Evolutionary conservation across 1,140 invertebrate genomes (phyloP), one percentile per base, ranked within the genome.

Genomic region (Zaprionus capensis): DNA sequence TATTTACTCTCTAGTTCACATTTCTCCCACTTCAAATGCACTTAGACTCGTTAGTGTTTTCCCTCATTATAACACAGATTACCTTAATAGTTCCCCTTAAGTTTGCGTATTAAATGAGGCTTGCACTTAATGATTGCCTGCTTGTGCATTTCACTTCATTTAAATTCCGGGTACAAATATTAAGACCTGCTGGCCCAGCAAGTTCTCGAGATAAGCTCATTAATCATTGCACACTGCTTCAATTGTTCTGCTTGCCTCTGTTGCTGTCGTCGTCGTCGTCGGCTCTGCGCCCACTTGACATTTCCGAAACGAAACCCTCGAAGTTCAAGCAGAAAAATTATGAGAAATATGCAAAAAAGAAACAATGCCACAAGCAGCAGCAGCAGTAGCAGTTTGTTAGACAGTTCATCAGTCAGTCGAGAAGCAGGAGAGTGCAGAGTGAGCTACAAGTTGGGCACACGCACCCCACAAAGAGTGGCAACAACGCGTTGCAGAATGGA

Each of bases 271-370:
- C 15, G 4, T n/a, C 12, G 2, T 12, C 4, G 11, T 36, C 12
- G 11, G 4, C 12, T 15, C 38, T 46, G n/a, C n/a, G 61, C 24
- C 55, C 67, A 36, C 73, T 76, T 76, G 68, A 76, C 73, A 71
- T 71, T 76, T 76, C 15, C 68, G 51, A 64, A 57, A 64, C 46
- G 61, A 46, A 36, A 55, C 68, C 65, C 73, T 76, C 56, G 55
- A 76, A 76, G 59, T 74, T 74, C 49, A 70, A 70, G 71, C 49
- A 36, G 26, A 62, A 63, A 58, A 76, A 65, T 76, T 76, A 71
- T 76, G 68, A 71, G 55, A 71, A 71, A 55, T 65, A 71, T 76
- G 61, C 61, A 55, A 65, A 55, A 7, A n/a, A 5, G 69, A 51
- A 26, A 34, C 51, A 56, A 26, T n/a, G 61, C 14, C 44, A 31